Percentiles rank a stretch among this genome's conserved stretches.
Evolutionary conservation across 64 coral and sea anemone genomes (phyloP).

Genomic region (Pocillopora damicornis): DNA sequence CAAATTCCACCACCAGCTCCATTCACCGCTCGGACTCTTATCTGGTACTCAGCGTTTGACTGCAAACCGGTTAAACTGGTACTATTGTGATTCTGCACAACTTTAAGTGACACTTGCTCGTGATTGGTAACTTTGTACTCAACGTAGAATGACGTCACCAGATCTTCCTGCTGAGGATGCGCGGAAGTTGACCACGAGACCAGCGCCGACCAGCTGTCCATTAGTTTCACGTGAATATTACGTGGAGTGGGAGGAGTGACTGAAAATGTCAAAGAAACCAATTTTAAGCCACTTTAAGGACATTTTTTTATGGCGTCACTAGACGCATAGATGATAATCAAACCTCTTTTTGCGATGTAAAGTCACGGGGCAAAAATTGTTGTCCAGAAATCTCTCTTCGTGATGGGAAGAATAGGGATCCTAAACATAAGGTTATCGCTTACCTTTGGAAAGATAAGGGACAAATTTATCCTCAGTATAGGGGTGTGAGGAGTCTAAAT

Average conservation of each 20-base stretch:
- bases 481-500: too few species aligned
- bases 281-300: not conserved
- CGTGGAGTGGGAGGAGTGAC: conserved; percentile 12
- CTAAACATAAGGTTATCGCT: too few species aligned
- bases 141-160: conserved; percentile 15
- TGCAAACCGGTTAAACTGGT: conserved; percentile 28
- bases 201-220: conserved; percentile 27
- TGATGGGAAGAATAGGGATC: too few species aligned
- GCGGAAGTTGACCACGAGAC: conserved; percentile 6
- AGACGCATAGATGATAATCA: too few species aligned
- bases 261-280: not conserved
- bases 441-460: too few species aligned
- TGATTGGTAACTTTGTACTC: conserved; percentile 17
- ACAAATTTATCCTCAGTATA: too few species aligned
- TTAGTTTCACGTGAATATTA: not conserved
- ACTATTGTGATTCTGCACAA: conserved; percentile 20
- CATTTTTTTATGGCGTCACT: not conserved
- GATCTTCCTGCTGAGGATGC: not conserved
- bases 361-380: too few species aligned
- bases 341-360: too few species aligned
- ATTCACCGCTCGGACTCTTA: conserved; percentile 18
- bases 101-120: conserved; percentile 5
- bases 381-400: too few species aligned
- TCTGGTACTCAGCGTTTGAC: conserved; percentile 15
- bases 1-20: conserved; percentile 24